phyloP scores from a whole-genome alignment of 1,140 invertebrate genomes.

The Polypedilum vanderplanki region DNA sequence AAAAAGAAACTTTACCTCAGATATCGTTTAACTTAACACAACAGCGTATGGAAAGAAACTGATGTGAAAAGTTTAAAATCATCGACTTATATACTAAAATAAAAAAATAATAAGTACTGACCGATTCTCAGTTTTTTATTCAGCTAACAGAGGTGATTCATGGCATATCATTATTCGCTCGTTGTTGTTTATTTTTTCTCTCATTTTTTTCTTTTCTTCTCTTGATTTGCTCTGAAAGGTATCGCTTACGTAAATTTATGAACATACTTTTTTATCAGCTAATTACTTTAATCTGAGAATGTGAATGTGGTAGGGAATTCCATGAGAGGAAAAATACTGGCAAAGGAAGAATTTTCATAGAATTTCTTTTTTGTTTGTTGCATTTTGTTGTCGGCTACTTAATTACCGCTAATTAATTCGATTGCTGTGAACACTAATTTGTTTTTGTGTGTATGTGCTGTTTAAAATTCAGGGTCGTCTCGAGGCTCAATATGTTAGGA shows the following conservation, averaged over 20 bases:
- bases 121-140: constrained; percentile 26
- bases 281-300: background rate
- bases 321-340: background rate
- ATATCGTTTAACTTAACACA: background rate
- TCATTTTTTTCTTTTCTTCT: constrained; percentile 18
- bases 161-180: constrained; percentile 24
- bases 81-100: constrained; percentile 21
- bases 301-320: background rate
- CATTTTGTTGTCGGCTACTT: no score
- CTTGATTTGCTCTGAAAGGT: background rate
- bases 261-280: background rate
- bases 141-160: constrained; percentile 26
- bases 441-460: background rate
- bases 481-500: background rate
- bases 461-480: background rate
- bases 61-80: constrained; percentile 24
- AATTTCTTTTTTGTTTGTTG: background rate
- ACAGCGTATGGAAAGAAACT: constrained; percentile 16
- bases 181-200: background rate
- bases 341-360: background rate
- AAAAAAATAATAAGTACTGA: background rate
- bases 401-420: background rate
- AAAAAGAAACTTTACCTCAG: constrained; percentile 9
- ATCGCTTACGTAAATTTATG: constrained; percentile 16
- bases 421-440: background rate